Conservation (phyloP, 2,797 vertebrate species). For the Lithobates pipiens region DNA sequence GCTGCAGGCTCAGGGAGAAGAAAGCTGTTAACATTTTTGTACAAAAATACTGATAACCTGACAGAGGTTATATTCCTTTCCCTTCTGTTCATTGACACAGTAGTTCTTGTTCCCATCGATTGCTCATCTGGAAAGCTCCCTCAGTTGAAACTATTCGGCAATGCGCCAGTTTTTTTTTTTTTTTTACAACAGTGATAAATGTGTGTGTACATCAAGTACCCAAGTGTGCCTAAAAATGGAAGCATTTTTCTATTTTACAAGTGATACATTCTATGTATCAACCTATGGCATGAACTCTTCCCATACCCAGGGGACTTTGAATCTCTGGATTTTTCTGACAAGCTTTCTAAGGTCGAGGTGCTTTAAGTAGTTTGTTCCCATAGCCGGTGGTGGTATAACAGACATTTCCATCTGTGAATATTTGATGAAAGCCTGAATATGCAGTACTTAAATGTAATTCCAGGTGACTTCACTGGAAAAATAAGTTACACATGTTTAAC, state of each 20-base stretch:
- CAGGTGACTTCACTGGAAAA: slow-evolving; percentile 46
- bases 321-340: neutral
- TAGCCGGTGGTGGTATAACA: neutral
- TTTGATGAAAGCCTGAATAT: slow-evolving; percentile 5
- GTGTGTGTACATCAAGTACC: too few relatives aligned
- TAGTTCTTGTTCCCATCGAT: too few relatives aligned
- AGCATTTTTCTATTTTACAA: neutral
- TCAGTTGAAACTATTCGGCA: too few relatives aligned
- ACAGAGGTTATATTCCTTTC: too few relatives aligned
- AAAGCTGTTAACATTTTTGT: too few relatives aligned
- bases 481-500: slow-evolving; percentile 37
- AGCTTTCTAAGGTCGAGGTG: neutral
- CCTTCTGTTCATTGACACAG: too few relatives aligned
- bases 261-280: slow-evolving; percentile 3
- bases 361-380: neutral
- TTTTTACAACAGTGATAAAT: too few relatives aligned
- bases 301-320: neutral
- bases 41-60: too few relatives aligned
- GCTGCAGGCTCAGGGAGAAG: too few relatives aligned
- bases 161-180: too few relatives aligned
- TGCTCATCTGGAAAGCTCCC: too few relatives aligned
- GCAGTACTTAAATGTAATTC: slow-evolving; percentile 2
- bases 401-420: neutral
- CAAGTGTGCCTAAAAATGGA: too few relatives aligned
- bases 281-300: neutral